Evolutionary conservation across 2,888 invertebrate genomes (phyloP), one percentile per base, ranked within the genome.

Genomic region (Acanthoscelides obtectus): DNA sequence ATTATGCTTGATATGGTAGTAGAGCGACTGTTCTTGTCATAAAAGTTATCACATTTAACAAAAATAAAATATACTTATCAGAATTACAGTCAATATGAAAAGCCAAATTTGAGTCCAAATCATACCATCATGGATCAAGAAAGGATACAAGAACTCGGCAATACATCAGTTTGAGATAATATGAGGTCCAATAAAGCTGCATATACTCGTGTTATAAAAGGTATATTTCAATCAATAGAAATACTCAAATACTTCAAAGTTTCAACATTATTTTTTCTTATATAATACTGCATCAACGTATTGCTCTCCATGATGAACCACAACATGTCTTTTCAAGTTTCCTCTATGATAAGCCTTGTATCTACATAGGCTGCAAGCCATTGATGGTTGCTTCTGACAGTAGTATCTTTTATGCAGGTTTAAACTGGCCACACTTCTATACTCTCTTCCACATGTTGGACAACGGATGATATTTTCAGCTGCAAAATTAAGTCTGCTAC

Each of bases 321-420:
- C 17, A 45, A 45, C 12, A 12, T 45, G 45, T 12, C 45, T 3
- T 45, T 45, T 45, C 45, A 45, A 45, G 12, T 45, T 45, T 12
- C 45, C 72, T 77, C 79, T 80, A 68, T 79, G 79, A 71, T 75
- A 80, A 71, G 71, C 80, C 75, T 74, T 80, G 76, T 77, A 81
- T 73, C 74, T 77, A 76, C 76, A 81, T 20, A 74, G 68, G 8
- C 67, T 67, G 69, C 80, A 80, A 66, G 75, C 74, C 68, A 79
- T 79, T 69, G 75, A 74, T 0, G 83, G 81, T 67, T 76, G 72
- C 67, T 80, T 80, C 5, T 80, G 80, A 73, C 82, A 82, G 72
- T 81, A 81, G 75, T 80, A 81, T 73, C 78, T 80, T 64, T 78
- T 74, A 69, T 81, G 81, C 45, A 45, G 45, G 6, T 45, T 45